Percentiles rank a stretch among this genome's conserved stretches.
Conservation (phyloP, 2,113 vertebrate genomes). For the Rattus rattus region DNA sequence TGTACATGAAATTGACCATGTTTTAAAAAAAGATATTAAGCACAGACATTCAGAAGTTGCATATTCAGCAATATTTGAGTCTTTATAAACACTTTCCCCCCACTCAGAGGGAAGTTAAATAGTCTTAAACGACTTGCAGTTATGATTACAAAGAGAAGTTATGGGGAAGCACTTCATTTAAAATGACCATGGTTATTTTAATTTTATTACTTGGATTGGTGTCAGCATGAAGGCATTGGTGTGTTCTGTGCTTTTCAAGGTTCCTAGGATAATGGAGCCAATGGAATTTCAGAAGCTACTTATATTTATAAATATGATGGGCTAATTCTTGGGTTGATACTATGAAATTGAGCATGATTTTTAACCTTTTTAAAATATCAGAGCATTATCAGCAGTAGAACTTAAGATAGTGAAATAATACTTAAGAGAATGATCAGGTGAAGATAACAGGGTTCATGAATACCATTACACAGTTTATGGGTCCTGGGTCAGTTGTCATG, state of each 20-base stretch:
- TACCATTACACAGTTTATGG: neutral
- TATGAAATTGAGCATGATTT: neutral
- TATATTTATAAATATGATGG: neutral
- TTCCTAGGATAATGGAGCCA: neutral
- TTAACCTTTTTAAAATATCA: neutral
- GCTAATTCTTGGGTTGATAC: neutral
- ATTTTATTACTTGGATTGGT: neutral
- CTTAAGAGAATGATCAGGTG: neutral
- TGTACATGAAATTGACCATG: neutral
- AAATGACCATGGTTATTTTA: neutral
- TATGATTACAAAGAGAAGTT: constrained; percentile 4
- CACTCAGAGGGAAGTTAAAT: neutral
- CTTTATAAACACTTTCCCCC: neutral
- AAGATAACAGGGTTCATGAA: neutral
- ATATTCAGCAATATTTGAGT: neutral
- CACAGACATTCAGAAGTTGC: neutral
- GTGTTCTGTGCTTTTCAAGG: neutral
- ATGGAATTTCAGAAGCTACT: neutral
- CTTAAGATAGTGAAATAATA: neutral
- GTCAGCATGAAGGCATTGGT: neutral
- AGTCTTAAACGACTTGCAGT: neutral
- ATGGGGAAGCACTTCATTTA: neutral
- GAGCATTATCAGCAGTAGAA: neutral
- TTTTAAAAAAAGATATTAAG: neutral
- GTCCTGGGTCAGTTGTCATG: neutral